Evolutionary conservation across 2,797 vertebrate species (phyloP).

Genomic region (Oryzias sinensis): DNA sequence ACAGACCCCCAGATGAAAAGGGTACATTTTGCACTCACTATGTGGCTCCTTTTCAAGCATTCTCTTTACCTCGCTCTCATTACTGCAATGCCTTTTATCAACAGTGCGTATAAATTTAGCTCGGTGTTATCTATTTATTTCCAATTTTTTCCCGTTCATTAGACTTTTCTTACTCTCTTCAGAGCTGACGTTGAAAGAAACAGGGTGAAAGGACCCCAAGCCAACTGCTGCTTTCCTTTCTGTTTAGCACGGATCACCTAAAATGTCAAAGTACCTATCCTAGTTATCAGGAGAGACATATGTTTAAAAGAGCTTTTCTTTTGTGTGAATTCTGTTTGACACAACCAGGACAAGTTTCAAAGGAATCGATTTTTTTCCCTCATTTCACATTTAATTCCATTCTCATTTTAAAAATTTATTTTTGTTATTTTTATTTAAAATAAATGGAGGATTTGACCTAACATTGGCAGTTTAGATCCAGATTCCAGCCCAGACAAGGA

Average conservation of each 20-base stretch:
- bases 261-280: constrained; percentile 17
- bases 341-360: constrained; percentile 5
- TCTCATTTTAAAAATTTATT: not conserved
- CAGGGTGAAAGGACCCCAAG: constrained; percentile 10
- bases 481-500: too few species aligned
- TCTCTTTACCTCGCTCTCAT: constrained; percentile 48
- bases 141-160: constrained; percentile 23
- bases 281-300: not conserved
- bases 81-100: constrained; percentile 45
- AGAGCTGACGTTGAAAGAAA: constrained; percentile 26
- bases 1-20: constrained; percentile 41
- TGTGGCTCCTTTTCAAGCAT: constrained; percentile 19
- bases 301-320: not conserved
- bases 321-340: not conserved
- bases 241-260: constrained; percentile 41
- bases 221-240: constrained; percentile 10
- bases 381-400: not conserved
- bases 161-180: constrained; percentile 10
- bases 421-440: not conserved
- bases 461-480: too few species aligned
- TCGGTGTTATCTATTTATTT: constrained; percentile 17
- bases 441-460: not conserved
- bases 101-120: constrained; percentile 33
- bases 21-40: constrained; percentile 26
- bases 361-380: not conserved